Percentiles rank a stretch among this genome's conserved stretches.
These are phyloP conservation scores for Umimayanthus kanabou DNA, from an alignment of 92 coral and sea anemone genomes.

Conservation along the genomic window DNA sequence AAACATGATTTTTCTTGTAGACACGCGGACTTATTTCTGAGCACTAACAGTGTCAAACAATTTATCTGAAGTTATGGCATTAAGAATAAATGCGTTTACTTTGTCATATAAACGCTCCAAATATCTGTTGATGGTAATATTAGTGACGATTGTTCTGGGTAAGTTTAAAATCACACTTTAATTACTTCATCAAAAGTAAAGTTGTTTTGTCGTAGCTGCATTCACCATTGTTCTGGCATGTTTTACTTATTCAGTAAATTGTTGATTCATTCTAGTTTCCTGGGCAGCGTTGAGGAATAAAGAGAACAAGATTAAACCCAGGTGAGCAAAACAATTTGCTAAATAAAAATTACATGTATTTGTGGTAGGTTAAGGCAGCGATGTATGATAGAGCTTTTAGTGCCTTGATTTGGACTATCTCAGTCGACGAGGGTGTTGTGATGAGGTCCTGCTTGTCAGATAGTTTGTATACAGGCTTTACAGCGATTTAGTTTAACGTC, in stretches of 20 bases:
- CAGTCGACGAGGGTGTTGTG: too few species aligned
- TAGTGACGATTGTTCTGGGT: constrained; percentile 73
- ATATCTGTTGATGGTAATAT: constrained; percentile 42
- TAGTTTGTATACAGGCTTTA: too few species aligned
- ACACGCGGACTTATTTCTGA: not conserved
- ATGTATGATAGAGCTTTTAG: too few species aligned
- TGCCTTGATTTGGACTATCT: too few species aligned
- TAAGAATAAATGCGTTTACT: constrained; percentile 74
- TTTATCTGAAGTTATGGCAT: constrained; percentile 49
- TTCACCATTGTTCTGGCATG: not conserved
- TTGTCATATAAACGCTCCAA: constrained; percentile 65
- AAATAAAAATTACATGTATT: too few species aligned
- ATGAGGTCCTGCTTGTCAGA: too few species aligned
- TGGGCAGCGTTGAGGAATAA: constrained; percentile 67
- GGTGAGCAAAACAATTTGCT: constrained; percentile 28
- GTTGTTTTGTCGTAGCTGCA: not conserved
- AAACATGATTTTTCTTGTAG: not conserved
- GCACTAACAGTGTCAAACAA: not conserved
- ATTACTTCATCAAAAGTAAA: not conserved
- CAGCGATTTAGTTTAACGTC: too few species aligned
- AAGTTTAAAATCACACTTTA: constrained; percentile 16
- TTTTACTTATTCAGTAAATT: not conserved
- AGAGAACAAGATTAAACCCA: constrained; percentile 36
- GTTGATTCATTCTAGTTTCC: constrained; percentile 51
- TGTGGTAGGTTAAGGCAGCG: too few species aligned